Base-by-base conservation (phyloP, 2,888 invertebrate species). In the Acleris literana region DNA sequence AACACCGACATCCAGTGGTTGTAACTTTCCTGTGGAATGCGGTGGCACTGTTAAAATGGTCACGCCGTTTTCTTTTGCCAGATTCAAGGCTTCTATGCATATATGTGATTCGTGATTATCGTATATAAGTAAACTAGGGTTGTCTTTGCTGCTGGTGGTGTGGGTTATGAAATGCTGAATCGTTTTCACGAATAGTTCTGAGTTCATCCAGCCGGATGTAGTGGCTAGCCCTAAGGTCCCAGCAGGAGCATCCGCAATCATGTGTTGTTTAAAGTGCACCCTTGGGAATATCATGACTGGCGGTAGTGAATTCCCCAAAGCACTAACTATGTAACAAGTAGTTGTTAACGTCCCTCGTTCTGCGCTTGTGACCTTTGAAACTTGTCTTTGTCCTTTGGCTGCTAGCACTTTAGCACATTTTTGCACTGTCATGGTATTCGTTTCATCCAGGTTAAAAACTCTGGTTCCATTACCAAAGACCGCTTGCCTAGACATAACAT, bases 61-160 rank as follows among this genome's bases (percentile, higher is more conserved):
- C 18, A 87, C 78, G 13, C 85, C 84, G 73, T 81, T 80, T 49
- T 78, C 77, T 76, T 80, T 78, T 20, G 70, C 70, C 22, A 71
- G 54, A 66, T 68, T 69, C 33, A 74, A 53, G 20, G 69, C 89
- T 5, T 83, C 80, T 43, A 90, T 93, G 46, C 93, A 94, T 76
- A 93, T 94, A 60, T 83, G 81, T n/a, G 74, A 72, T 60, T 82
- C 77, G 67, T 80, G 76, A 61, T 83, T 84, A 68, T 82, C 82
- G 51, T 70, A 71, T 20, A 84, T 74, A 25, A 82, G 68, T 13
- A 82, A 68, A 16, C 71, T 61, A 53, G 76, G 77, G 69, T 78
- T 77, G 39, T 78, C 75, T 64, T 68, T 73, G 22, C 74, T 74
- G 63, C 70, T 69, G 7, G 70, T 63, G 22, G 71, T 68, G 60